Evolutionary conservation across 92 coral and sea anemone species (phyloP).

Genomic region (Phenganax marumi): DNA sequence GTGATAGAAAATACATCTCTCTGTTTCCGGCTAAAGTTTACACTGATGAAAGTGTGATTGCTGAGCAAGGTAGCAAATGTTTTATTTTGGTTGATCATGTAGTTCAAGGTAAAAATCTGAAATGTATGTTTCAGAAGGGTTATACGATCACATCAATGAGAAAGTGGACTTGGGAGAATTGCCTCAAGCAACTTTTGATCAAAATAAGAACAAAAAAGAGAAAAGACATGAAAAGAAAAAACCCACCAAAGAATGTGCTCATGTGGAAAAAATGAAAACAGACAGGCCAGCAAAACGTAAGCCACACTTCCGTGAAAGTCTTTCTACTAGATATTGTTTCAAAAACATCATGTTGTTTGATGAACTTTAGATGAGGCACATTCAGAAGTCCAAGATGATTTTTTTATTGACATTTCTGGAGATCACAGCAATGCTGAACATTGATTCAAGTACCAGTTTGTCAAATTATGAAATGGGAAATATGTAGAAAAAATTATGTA

Average conservation of each 20-base stretch:
- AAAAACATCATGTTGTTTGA: neutral
- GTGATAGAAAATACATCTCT: conserved; percentile 73
- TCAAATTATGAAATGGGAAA: neutral
- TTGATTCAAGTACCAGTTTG: neutral
- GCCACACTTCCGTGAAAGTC: neutral
- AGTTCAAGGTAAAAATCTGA: neutral
- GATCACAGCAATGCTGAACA: neutral
- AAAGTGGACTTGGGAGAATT: conserved; percentile 69
- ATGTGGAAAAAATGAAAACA: conserved; percentile 11
- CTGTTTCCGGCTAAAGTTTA: conserved; percentile 73
- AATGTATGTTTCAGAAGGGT: conserved; percentile 55
- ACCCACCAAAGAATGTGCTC: neutral
- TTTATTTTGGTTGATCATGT: neutral
- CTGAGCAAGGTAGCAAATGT: conserved; percentile 64
- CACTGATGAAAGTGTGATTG: conserved; percentile 47
- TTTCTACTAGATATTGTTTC: neutral
- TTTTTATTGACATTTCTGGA: conserved; percentile 64
- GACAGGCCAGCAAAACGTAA: neutral
- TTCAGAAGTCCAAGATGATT: conserved; percentile 55
- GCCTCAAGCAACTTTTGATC: conserved; percentile 56
- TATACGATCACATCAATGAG: conserved; percentile 63
- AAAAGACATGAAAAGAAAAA: conserved; percentile 2
- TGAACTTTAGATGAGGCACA: neutral
- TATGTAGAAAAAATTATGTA: no score
- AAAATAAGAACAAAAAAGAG: neutral